Conservation (phyloP, 64 coral and sea anemone species). For the Porites australiensis region DNA sequence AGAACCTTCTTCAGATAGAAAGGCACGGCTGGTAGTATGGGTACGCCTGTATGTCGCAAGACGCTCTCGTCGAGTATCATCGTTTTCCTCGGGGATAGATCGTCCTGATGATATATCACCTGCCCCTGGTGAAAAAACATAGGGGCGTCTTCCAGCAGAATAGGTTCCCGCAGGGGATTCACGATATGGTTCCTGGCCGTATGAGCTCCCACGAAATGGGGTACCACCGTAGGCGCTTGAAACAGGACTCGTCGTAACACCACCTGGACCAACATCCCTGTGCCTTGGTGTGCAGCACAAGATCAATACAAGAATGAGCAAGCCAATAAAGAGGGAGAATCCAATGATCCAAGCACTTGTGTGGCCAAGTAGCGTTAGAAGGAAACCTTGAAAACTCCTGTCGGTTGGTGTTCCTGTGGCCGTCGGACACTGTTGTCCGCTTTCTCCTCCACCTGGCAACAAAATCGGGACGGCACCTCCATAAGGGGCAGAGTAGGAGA, state of each 20-base stretch:
- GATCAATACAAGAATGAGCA: constrained; percentile 76
- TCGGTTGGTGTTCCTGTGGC: constrained; percentile 1
- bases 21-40: neutral
- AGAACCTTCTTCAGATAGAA: constrained; percentile 1
- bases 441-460: neutral
- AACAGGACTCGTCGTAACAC: constrained; percentile 20
- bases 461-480: constrained; percentile 13
- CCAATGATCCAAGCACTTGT: constrained; percentile 96
- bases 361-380: constrained; percentile 77
- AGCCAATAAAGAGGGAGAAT: constrained; percentile 81
- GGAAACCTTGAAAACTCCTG: constrained; percentile 44
- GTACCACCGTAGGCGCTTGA: constrained; percentile 15
- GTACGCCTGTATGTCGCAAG: constrained; percentile 6
- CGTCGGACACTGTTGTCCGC: constrained; percentile 36
- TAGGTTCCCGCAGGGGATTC: neutral
- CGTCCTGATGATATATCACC: neutral
- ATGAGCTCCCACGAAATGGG: neutral
- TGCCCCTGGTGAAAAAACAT: neutral
- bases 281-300: constrained; percentile 72
- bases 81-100: constrained; percentile 31
- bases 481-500: constrained; percentile 61
- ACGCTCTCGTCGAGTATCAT: constrained; percentile 1
- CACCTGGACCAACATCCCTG: constrained; percentile 8
- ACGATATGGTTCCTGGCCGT: neutral
- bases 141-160: neutral